A percentile compares a stretch with the other conserved stretches of the same genome.
Conservation (phyloP, 2,888 invertebrate genomes). For the Celastrina argiolus region DNA sequence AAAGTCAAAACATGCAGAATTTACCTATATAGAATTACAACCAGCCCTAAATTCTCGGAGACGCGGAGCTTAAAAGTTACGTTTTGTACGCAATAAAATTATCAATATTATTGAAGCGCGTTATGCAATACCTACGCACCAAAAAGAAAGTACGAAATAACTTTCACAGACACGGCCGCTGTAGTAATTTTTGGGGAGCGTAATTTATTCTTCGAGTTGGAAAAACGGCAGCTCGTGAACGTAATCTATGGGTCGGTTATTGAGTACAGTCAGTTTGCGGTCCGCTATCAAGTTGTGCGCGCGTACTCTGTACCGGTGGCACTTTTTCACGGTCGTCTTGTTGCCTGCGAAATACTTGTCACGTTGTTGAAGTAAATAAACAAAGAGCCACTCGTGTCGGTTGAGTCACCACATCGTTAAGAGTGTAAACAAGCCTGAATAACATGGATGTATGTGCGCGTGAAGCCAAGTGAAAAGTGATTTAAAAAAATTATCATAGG, state of each 20-base stretch:
- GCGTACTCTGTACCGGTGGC: slow-evolving; percentile 35
- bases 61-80: neutral
- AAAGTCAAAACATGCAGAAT: too few species aligned
- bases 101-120: neutral
- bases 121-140: neutral
- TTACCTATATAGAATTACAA: too few species aligned
- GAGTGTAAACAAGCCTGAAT: slow-evolving; percentile 44
- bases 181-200: slow-evolving; percentile 11
- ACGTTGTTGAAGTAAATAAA: slow-evolving; percentile 55
- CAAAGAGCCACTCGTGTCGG: slow-evolving; percentile 43
- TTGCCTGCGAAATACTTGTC: slow-evolving; percentile 34
- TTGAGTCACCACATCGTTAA: slow-evolving; percentile 47
- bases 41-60: too few species aligned
- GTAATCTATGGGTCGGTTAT: slow-evolving; percentile 1
- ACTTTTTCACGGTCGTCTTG: slow-evolving; percentile 32
- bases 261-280: slow-evolving; percentile 48
- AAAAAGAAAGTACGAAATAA: slow-evolving; percentile 17
- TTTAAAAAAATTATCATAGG: neutral
- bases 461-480: slow-evolving; percentile 19
- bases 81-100: neutral
- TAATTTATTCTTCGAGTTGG: neutral
- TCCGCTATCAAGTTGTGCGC: slow-evolving; percentile 50
- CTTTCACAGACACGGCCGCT: slow-evolving; percentile 11
- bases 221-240: neutral
- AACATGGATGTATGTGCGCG: slow-evolving; percentile 23